These are phyloP conservation scores for Loripinus fragilis DNA, from an alignment of 2,888 invertebrate genomes.

Conservation along the genomic window DNA sequence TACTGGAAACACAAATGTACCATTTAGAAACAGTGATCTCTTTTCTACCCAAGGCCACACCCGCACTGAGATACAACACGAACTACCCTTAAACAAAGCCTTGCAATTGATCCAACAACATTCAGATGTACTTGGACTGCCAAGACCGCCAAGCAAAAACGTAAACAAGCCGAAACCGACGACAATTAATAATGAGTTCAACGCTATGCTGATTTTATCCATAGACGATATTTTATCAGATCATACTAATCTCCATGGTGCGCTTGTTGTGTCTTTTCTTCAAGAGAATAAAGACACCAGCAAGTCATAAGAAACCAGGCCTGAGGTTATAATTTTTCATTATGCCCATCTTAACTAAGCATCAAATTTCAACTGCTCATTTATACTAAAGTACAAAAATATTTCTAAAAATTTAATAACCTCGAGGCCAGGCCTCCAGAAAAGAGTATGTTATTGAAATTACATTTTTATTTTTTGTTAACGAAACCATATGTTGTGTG, in stretches of 20 bases:
- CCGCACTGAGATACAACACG: background rate
- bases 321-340: no score
- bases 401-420: no score
- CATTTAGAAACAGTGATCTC: background rate
- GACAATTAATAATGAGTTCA: constrained; percentile 26
- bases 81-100: background rate
- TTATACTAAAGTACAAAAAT: no score
- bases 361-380: no score
- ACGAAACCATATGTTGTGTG: no score
- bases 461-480: no score
- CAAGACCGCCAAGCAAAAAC: no score
- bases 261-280: constrained; percentile 33
- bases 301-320: no score
- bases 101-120: background rate
- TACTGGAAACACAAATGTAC: background rate
- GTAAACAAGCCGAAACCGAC: background rate
- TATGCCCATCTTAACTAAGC: no score
- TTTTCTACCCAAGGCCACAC: background rate
- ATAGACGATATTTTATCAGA: constrained; percentile 52
- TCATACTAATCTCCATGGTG: constrained; percentile 49
- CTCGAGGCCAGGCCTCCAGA: no score
- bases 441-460: no score
- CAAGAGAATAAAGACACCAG: background rate
- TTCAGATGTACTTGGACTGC: background rate
- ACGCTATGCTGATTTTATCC: constrained; percentile 52